Percentiles rank a stretch among this genome's conserved stretches.
Evolutionary conservation across 2,888 invertebrate genomes (phyloP).

Genomic region (Cyclophora punctaria): DNA sequence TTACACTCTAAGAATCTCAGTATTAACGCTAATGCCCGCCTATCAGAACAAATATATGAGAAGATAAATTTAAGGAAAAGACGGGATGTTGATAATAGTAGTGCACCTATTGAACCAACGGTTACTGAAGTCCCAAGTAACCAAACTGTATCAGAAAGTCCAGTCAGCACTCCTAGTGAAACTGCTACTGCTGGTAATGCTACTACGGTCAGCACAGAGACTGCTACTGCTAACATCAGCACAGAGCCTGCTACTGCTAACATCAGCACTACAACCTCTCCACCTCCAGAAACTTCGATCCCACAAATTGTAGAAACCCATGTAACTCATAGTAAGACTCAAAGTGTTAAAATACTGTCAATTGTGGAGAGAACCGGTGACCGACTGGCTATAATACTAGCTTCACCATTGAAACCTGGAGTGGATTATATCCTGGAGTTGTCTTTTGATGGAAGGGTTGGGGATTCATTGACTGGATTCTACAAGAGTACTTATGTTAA

Average conservation of each 20-base stretch:
- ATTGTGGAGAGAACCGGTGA: conserved; percentile 50
- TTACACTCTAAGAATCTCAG: conserved; percentile 69
- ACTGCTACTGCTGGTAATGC: conserved; percentile 9
- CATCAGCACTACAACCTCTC: conserved; percentile 8
- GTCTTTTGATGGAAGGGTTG: conserved; percentile 70
- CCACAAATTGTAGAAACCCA: conserved; percentile 34
- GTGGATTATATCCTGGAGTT: conserved; percentile 74
- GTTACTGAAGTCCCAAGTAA: background rate
- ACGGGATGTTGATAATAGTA: conserved; percentile 25
- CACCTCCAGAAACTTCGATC: background rate
- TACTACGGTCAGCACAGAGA: conserved; percentile 15
- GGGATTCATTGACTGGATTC: conserved; percentile 79
- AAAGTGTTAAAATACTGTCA: conserved; percentile 47
- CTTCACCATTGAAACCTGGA: conserved; percentile 51
- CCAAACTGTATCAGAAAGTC: conserved; percentile 8
- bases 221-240: conserved; percentile 6
- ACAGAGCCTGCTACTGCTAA: conserved; percentile 7
- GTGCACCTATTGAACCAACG: background rate
- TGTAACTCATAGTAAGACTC: conserved; percentile 53
- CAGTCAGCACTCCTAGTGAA: conserved; percentile 7
- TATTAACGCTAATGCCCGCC: conserved; percentile 46
- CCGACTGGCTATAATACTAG: conserved; percentile 44
- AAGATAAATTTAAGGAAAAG: conserved; percentile 41
- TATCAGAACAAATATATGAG: conserved; percentile 65
- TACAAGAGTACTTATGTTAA: conserved; percentile 78